Conservation (phyloP, 2,888 invertebrate genomes). For the Panopea generosa region DNA sequence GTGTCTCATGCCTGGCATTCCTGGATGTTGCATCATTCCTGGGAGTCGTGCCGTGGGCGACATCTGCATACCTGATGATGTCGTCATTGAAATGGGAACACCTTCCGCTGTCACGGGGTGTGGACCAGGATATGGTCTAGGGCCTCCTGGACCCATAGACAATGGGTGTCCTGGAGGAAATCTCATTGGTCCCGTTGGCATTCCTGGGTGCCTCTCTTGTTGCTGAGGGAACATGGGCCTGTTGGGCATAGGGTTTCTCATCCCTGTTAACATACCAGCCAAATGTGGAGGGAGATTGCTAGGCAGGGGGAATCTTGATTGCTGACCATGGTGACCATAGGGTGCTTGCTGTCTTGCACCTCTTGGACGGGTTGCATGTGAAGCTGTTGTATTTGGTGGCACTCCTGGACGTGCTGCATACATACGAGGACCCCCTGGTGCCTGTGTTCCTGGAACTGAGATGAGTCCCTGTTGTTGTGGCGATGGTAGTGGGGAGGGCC, state of each 20-base stretch:
- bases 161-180: constrained; percentile 53
- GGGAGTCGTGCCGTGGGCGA: constrained; percentile 41
- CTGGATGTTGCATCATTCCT: constrained; percentile 62
- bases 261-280: constrained; percentile 52
- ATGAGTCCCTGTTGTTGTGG: constrained; percentile 11
- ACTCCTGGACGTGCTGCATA: constrained; percentile 28
- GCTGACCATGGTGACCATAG: constrained; percentile 41
- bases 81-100: constrained; percentile 42
- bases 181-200: constrained; percentile 50
- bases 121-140: constrained; percentile 44
- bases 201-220: constrained; percentile 49
- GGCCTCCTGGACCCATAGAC: constrained; percentile 39
- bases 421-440: constrained; percentile 46
- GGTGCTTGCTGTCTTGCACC: constrained; percentile 43
- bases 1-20: constrained; percentile 48
- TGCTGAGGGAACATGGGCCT: constrained; percentile 57
- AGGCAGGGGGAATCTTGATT: constrained; percentile 58
- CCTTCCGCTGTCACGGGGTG: constrained; percentile 43
- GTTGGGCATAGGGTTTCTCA: constrained; percentile 34
- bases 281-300: constrained; percentile 63
- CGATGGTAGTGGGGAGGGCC: constrained; percentile 28
- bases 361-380: constrained; percentile 28
- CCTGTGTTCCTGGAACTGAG: background rate
- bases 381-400: constrained; percentile 28
- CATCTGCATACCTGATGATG: constrained; percentile 55